A percentile compares a stretch with the other conserved stretches of the same genome.
phyloP scores from a whole-genome alignment of 2,797 vertebrate species.

The Oreochromis grahami region DNA sequence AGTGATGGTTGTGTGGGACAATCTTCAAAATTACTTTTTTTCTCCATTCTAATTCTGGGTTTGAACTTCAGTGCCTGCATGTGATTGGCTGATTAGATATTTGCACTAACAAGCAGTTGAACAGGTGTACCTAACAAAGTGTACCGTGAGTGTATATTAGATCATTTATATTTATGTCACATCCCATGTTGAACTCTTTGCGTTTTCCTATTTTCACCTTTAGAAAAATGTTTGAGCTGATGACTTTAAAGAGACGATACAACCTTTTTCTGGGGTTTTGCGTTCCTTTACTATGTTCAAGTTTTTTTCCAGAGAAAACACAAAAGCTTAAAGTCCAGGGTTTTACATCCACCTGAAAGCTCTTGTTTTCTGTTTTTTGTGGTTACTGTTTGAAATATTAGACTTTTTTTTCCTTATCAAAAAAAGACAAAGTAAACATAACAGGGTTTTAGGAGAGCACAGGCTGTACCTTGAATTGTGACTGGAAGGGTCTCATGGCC shows the following conservation, averaged over 20 bases:
- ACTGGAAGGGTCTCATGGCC: conserved; percentile 92
- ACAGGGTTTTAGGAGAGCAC: accelerated
- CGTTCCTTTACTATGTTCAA: accelerated
- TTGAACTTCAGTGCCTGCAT: neutral
- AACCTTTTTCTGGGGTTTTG: neutral
- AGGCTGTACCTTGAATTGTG: conserved; percentile 84
- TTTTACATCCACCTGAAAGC: neutral
- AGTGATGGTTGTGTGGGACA: neutral
- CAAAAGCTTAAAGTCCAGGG: accelerated
- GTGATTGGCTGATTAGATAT: neutral
- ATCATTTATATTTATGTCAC: neutral
- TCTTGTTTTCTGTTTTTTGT: neutral
- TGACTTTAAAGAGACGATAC: neutral
- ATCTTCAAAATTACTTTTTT: neutral
- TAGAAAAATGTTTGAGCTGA: neutral
- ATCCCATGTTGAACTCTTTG: neutral
- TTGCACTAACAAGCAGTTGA: neutral
- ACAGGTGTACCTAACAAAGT: neutral
- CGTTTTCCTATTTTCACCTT: neutral
- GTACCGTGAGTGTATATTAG: neutral
- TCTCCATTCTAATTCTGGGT: neutral
- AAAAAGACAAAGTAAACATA: neutral
- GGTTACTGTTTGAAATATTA: neutral
- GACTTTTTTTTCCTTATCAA: neutral
- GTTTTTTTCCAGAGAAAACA: neutral